Percentiles rank a stretch among this genome's conserved stretches.
These are phyloP conservation scores for Pseudoips prasinana DNA, from an alignment of 2,888 invertebrate genomes.

Conservation along the genomic window DNA sequence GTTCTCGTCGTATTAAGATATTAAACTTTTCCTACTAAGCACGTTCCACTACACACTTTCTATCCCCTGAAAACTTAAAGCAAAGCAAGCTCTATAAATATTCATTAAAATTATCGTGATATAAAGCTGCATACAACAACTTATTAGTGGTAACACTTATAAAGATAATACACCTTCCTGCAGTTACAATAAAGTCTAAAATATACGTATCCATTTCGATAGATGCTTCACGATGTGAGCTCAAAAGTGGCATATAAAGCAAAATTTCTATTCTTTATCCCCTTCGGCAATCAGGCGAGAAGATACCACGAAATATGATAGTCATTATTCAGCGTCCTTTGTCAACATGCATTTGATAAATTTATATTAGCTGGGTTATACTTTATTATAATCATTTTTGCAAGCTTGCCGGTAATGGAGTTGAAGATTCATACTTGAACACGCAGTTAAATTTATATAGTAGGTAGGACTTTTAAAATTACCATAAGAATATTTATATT, in stretches of 20 bases:
- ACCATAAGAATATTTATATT: too few relatives aligned
- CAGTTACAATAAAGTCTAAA: neutral
- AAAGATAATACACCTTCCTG: neutral
- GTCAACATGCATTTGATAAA: constrained; percentile 67
- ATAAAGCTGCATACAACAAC: constrained; percentile 47
- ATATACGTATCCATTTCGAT: too few relatives aligned
- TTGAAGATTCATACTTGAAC: constrained; percentile 10
- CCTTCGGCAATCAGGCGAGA: constrained; percentile 64
- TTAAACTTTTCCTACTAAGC: neutral
- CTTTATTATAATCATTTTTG: constrained; percentile 43
- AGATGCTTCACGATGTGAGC: constrained; percentile 15
- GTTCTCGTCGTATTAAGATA: too few relatives aligned
- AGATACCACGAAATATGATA: constrained; percentile 74
- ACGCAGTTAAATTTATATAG: too few relatives aligned
- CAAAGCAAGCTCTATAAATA: constrained; percentile 66
- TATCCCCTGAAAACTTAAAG: constrained; percentile 42
- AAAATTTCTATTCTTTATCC: constrained; percentile 66
- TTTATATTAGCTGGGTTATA: constrained; percentile 63
- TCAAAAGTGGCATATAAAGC: constrained; percentile 51
- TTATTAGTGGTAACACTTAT: neutral
- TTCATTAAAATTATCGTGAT: constrained; percentile 62
- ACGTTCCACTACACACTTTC: constrained; percentile 23
- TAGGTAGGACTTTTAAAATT: too few relatives aligned
- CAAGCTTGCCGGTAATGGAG: constrained; percentile 10
- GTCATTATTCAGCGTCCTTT: constrained; percentile 68